phyloP scores from a whole-genome alignment of 2,113 vertebrate species.

The human (Homo sapiens) region DNA sequence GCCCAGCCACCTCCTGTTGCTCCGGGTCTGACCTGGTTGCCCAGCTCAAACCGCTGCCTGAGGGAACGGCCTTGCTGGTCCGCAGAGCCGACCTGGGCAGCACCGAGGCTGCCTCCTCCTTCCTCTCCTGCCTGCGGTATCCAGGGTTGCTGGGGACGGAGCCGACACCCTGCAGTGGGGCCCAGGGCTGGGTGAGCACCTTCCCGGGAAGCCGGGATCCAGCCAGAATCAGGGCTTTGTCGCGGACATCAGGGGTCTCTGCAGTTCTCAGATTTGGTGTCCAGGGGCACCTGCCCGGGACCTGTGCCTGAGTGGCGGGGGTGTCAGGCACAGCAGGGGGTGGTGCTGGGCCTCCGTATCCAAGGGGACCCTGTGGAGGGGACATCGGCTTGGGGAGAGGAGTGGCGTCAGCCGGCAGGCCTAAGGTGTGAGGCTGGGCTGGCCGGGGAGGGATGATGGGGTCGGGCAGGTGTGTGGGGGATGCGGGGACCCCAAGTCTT shows the following conservation, averaged over 20 bases:
- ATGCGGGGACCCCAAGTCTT: background rate
- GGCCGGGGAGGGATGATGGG: background rate
- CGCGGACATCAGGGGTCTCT: background rate
- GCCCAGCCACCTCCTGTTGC: background rate
- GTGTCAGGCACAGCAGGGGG: accelerated
- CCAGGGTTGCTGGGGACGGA: background rate
- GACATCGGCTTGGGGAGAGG: background rate
- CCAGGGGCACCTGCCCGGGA: accelerated
- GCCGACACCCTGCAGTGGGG: background rate
- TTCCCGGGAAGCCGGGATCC: accelerated
- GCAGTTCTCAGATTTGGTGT: background rate
- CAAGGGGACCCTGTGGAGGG: accelerated
- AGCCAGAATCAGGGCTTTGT: too few species aligned
- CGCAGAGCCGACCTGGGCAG: background rate
- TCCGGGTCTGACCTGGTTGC: background rate
- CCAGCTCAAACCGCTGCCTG: accelerated
- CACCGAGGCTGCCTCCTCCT: background rate
- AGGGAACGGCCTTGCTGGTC: background rate
- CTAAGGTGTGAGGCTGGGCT: background rate
- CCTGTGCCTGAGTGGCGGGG: background rate
- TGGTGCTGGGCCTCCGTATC: background rate
- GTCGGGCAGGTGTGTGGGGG: background rate
- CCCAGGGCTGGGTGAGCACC: too few species aligned
- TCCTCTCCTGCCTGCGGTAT: background rate
- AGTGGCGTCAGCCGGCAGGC: accelerated